Evolutionary conservation across 2,113 vertebrate species (phyloP).

Genomic region (Erinaceus europaeus): DNA sequence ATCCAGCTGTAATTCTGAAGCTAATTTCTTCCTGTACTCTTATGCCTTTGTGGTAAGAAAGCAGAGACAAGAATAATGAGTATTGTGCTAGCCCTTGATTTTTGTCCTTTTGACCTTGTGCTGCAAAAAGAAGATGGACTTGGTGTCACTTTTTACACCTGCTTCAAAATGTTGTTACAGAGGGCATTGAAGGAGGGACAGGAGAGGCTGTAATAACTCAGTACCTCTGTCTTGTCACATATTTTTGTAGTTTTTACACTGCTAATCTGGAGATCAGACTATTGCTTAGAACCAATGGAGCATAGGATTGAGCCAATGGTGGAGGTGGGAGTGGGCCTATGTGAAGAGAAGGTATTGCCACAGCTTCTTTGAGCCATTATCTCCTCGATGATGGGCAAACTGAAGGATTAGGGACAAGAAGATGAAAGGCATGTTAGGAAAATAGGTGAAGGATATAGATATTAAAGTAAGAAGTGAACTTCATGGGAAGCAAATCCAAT

Average conservation of each 20-base stretch:
- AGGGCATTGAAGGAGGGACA: neutral
- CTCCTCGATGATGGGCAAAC: neutral
- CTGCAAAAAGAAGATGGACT: constrained; percentile 1
- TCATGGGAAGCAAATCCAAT: constrained; percentile 17
- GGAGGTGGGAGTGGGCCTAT: neutral
- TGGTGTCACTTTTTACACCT: constrained; percentile 40
- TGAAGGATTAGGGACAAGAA: constrained; percentile 32
- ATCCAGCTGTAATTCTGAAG: constrained; percentile 51
- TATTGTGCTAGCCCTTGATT: neutral
- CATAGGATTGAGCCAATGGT: neutral
- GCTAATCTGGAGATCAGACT: constrained; percentile 17
- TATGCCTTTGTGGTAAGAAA: neutral
- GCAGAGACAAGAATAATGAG: neutral
- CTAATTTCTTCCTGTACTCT: constrained; percentile 46
- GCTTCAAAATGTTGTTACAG: constrained; percentile 50
- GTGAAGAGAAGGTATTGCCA: neutral
- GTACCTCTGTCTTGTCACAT: neutral
- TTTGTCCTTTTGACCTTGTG: constrained; percentile 44
- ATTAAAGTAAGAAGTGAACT: constrained; percentile 48
- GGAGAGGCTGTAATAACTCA: neutral
- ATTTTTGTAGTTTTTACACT: constrained; percentile 11
- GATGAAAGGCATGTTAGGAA: constrained; percentile 42
- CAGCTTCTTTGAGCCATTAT: constrained; percentile 4
- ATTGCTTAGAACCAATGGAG: neutral
- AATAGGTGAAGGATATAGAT: constrained; percentile 20